Percentiles rank a stretch among this genome's conserved stretches.
Conservation (phyloP, 2,797 vertebrate species). For the Sparus aurata region DNA sequence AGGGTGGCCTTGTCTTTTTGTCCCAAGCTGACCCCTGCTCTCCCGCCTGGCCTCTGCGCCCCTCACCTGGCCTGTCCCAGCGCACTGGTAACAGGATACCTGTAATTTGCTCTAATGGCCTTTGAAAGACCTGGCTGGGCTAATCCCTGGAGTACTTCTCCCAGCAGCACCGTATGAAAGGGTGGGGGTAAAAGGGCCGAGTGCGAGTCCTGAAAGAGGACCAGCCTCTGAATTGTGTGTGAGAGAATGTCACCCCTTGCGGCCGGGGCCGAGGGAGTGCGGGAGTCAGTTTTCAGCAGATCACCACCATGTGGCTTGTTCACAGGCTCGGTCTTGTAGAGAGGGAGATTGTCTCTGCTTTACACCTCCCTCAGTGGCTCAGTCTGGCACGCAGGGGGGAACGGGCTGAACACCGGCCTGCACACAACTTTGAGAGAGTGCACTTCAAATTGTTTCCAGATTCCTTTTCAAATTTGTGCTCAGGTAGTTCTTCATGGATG, state of each 20-base stretch:
- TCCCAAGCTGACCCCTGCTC: conserved; percentile 89
- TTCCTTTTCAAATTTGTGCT: conserved; percentile 17
- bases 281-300: conserved; percentile 83
- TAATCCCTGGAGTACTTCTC: conserved; percentile 88
- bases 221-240: conserved; percentile 82
- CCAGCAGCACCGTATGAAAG: conserved; percentile 82
- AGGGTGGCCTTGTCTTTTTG: conserved; percentile 84
- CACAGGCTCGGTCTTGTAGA: conserved; percentile 70
- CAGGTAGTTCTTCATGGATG: conserved; percentile 9
- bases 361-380: conserved; percentile 68
- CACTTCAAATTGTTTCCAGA: conserved; percentile 44
- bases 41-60: conserved; percentile 85
- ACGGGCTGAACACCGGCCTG: conserved; percentile 19
- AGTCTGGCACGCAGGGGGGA: conserved; percentile 31
- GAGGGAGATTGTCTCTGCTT: conserved; percentile 60
- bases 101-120: conserved; percentile 91
- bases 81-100: conserved; percentile 88
- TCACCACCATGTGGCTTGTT: conserved; percentile 76
- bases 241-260: conserved; percentile 84
- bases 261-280: conserved; percentile 70
- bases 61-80: conserved; percentile 88
- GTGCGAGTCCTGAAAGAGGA: conserved; percentile 83
- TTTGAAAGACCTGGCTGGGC: conserved; percentile 88
- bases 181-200: conserved; percentile 80
- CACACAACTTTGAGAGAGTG: conserved; percentile 26